phyloP scores from a whole-genome alignment of 2,888 invertebrate species.

The Eulithis prunata region DNA sequence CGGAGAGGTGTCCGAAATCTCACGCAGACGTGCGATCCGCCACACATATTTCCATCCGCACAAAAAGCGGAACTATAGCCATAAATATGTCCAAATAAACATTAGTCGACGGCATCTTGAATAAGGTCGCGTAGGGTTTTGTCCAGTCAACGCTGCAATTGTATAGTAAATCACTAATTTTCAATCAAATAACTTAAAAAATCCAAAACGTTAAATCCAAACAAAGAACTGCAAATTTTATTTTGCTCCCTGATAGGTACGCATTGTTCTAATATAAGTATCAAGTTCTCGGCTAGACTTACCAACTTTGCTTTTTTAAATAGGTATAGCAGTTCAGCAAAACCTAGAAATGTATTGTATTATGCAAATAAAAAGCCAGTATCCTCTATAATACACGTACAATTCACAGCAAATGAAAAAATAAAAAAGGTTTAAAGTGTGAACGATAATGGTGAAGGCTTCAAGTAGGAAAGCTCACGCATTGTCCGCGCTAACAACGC shows the following conservation, averaged over 20 bases:
- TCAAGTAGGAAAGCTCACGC: slow-evolving; percentile 51
- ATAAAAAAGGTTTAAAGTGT: slow-evolving; percentile 39
- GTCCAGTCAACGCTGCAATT: slow-evolving; percentile 56
- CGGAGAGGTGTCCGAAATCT: slow-evolving; percentile 84
- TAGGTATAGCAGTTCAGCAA: slow-evolving; percentile 3
- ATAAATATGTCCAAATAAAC: slow-evolving; percentile 85
- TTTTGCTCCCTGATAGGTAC: too few relatives aligned
- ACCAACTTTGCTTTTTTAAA: neutral
- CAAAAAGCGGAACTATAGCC: slow-evolving; percentile 85
- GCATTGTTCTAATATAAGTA: too few relatives aligned
- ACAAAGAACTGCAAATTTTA: neutral
- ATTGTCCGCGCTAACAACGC: slow-evolving; percentile 74
- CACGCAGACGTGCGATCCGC: slow-evolving; percentile 85
- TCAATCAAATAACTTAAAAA: neutral
- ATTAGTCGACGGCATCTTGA: slow-evolving; percentile 75
- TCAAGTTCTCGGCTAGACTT: too few relatives aligned
- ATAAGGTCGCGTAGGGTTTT: slow-evolving; percentile 70
- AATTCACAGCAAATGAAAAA: slow-evolving; percentile 34
- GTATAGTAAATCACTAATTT: slow-evolving; percentile 31
- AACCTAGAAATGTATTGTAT: slow-evolving; percentile 5
- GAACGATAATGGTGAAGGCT: slow-evolving; percentile 58
- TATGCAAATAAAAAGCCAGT: slow-evolving; percentile 24
- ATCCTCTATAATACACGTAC: slow-evolving; percentile 23
- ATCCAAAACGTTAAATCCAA: neutral
- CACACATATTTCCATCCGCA: slow-evolving; percentile 84